A percentile compares a stretch with the other conserved stretches of the same genome.
These are phyloP conservation scores for Craseonycteris thonglongyai DNA, from an alignment of 2,113 vertebrate genomes.

Conservation along the genomic window DNA sequence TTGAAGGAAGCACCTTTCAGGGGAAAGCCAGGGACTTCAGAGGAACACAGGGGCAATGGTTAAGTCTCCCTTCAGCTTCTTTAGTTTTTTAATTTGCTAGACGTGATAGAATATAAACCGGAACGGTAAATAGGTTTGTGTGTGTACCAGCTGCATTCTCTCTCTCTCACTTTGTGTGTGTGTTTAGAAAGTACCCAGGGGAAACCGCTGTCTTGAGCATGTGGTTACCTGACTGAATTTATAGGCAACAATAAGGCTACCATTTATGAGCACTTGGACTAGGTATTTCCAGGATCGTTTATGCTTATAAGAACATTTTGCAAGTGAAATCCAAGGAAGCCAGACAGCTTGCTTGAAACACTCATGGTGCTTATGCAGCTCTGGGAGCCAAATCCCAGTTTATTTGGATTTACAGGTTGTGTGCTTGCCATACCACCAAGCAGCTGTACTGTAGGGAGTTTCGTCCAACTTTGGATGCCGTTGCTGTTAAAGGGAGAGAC, in stretches of 20 bases:
- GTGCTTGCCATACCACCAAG: not conserved
- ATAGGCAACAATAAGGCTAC: not conserved
- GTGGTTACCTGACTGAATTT: not conserved
- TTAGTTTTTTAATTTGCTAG: slow-evolving; percentile 31
- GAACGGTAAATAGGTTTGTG: not conserved
- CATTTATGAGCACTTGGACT: not conserved
- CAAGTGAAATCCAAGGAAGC: not conserved
- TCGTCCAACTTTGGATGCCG: accelerated
- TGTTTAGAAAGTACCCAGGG: not conserved
- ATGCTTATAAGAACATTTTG: not conserved
- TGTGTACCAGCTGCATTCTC: not conserved
- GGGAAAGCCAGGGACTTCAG: not conserved
- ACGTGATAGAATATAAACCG: not conserved
- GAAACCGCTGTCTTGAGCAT: not conserved
- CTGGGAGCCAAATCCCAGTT: not conserved
- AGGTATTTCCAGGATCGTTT: not conserved
- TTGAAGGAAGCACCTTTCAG: slow-evolving; percentile 30
- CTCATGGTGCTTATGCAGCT: not conserved
- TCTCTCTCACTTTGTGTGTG: not conserved
- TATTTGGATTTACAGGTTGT: not conserved
- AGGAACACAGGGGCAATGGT: not conserved
- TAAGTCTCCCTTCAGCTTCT: not conserved
- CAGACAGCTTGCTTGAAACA: not conserved
- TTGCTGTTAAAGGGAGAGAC: not conserved
- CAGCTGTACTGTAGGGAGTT: not conserved